phyloP scores from a whole-genome alignment of 2,888 invertebrate species.

The Yponomeuta cagnagella region DNA sequence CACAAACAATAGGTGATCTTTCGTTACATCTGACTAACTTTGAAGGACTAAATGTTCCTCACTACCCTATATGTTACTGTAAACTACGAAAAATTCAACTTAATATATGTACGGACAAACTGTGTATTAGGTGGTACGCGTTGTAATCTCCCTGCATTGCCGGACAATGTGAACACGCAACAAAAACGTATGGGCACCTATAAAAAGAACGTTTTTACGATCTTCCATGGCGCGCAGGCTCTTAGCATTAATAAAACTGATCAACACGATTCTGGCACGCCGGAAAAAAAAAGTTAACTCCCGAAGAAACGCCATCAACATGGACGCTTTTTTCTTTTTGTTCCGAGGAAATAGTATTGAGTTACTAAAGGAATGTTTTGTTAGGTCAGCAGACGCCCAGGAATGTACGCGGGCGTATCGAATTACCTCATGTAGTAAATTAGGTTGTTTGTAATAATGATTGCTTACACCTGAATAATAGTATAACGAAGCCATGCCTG shows the following conservation, averaged over 20 bases:
- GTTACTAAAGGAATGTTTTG: constrained; percentile 67
- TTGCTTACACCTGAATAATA: not conserved
- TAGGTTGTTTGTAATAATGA: not conserved
- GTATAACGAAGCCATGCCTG: not conserved
- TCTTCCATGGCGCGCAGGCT: constrained; percentile 36
- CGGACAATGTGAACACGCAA: constrained; percentile 1
- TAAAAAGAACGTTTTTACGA: constrained; percentile 40
- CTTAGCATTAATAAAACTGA: constrained; percentile 53
- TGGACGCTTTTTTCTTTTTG: constrained; percentile 56
- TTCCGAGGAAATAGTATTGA: constrained; percentile 51
- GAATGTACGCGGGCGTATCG: constrained; percentile 33
- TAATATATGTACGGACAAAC: not conserved
- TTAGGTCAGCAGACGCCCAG: constrained; percentile 29
- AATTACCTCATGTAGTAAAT: constrained; percentile 22
- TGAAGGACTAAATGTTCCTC: not conserved
- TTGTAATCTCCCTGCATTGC: not conserved
- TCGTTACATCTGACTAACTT: not conserved
- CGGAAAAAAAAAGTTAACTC: constrained; percentile 45
- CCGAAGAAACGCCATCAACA: constrained; percentile 49
- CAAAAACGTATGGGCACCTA: not conserved
- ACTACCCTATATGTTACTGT: not conserved
- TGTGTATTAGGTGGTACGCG: not conserved
- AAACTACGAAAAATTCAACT: not conserved
- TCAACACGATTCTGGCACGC: constrained; percentile 34
- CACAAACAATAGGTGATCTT: not conserved